These are phyloP conservation scores for Achlya flavicornis DNA, from an alignment of 2,888 invertebrate genomes.

Conservation along the genomic window DNA sequence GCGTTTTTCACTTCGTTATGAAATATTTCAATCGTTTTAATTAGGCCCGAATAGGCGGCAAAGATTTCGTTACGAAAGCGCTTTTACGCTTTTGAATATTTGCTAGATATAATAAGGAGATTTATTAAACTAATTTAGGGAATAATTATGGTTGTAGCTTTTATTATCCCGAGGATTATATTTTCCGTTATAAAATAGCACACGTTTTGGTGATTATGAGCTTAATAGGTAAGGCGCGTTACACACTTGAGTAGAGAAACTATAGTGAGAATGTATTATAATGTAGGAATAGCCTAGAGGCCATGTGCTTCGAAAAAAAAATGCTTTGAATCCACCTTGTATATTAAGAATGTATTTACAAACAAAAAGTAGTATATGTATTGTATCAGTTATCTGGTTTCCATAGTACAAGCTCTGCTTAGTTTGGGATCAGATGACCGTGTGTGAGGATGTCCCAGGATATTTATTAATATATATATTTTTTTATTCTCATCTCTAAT, in stretches of 20 bases:
- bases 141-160: conserved; percentile 35
- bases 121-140: conserved; percentile 46
- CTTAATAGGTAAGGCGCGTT: neutral
- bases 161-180: conserved; percentile 26
- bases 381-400: no score
- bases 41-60: conserved; percentile 56
- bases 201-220: conserved; percentile 15
- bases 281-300: no score
- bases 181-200: conserved; percentile 20
- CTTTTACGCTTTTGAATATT: conserved; percentile 45
- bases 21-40: conserved; percentile 69
- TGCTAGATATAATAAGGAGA: conserved; percentile 42
- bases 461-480: no score
- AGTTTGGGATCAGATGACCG: no score
- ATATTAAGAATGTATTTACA: no score
- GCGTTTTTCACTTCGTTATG: conserved; percentile 72
- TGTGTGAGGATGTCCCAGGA: no score
- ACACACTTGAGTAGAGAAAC: neutral
- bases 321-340: no score
- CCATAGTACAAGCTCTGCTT: no score
- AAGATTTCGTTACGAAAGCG: conserved; percentile 53
- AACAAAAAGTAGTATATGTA: no score
- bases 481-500: neutral
- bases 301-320: no score
- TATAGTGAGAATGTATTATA: no score